Base-by-base conservation (phyloP, 2,888 invertebrate species). In the Formica aserva region DNA sequence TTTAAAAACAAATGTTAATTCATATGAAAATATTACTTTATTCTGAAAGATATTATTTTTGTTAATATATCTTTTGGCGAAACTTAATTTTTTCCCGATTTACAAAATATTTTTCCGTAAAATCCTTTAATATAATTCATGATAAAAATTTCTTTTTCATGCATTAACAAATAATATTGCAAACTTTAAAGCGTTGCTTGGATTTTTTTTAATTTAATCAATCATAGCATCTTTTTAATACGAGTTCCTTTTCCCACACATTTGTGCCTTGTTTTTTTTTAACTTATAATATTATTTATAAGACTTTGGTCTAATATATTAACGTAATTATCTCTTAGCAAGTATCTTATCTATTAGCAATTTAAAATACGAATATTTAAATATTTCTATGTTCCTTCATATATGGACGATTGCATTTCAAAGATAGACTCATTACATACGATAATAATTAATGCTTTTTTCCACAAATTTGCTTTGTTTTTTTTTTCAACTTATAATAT, bases 321-420 rank as follows among this genome's bases (percentile, higher is more conserved):
- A n/a, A n/a, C n/a, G n/a, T n/a, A 52, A 52, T 52, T 52, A n/a
- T 52, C 5, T 52, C 0, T n/a, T 48, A 48, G 13, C 18, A n/a
- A n/a, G 48, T 48, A 48, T 48, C n/a, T 48, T 52, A 52, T n/a
- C n/a, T 52, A n/a, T 52, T 52, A 52, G 52, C 52, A 52, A 52
- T 52, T 57, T 57, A 22, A 13, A 57, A 22, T 22, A 5, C 13
- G 57, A 57, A 1, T 11, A n/a, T 57, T 57, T 57, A 22, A 22
- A 57, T 57, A 57, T 22, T 57, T 57, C 2, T 52, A n/a, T 9
- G 57, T 22, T 1, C 0, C n/a, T 22, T n/a, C 5, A 11, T 13
- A 13, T 22, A n/a, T 57, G 13, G 5, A 57, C 3, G 4, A 22
- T 11, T 22, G 11, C 35, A n/a, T 63, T 35, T n/a, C n/a, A 1